Evolutionary conservation across 2,113 vertebrate genomes (phyloP).

Genomic region (Syngnathus scovelli): DNA sequence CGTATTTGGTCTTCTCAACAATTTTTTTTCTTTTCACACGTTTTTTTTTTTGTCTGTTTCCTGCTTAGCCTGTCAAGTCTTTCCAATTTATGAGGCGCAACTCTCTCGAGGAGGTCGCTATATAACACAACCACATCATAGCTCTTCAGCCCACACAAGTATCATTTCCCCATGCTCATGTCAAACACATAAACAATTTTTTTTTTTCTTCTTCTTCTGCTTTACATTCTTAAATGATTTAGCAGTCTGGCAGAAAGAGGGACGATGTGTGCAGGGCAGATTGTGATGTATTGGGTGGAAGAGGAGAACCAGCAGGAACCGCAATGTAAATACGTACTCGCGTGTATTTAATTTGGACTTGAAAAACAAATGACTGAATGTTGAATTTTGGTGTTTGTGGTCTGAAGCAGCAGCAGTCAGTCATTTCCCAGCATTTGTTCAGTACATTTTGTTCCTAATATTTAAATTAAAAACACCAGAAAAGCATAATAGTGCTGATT

Average conservation of each 20-base stretch:
- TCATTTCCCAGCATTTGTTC: background rate
- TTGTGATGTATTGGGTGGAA: background rate
- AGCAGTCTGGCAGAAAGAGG: background rate
- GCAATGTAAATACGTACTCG: background rate
- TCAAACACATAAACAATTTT: background rate
- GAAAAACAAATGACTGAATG: background rate
- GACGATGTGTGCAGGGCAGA: background rate
- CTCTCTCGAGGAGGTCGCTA: background rate
- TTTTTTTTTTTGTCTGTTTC: background rate
- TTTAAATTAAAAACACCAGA: background rate
- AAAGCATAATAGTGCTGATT: background rate
- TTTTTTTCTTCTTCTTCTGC: background rate
- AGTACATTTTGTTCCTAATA: background rate
- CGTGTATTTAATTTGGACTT: background rate
- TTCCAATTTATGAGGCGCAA: conserved; percentile 16
- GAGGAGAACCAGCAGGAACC: background rate
- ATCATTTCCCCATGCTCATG: background rate
- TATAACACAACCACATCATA: background rate
- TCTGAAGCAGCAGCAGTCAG: background rate
- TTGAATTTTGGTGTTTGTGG: background rate
- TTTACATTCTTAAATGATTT: background rate
- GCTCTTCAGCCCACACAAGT: background rate
- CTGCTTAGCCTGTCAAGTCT: conserved; percentile 2
- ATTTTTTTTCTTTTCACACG: background rate
- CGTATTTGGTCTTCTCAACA: background rate